These are phyloP conservation scores for Drosophila eugracilis DNA, from an alignment of 1,140 invertebrate genomes.

Conservation along the genomic window DNA sequence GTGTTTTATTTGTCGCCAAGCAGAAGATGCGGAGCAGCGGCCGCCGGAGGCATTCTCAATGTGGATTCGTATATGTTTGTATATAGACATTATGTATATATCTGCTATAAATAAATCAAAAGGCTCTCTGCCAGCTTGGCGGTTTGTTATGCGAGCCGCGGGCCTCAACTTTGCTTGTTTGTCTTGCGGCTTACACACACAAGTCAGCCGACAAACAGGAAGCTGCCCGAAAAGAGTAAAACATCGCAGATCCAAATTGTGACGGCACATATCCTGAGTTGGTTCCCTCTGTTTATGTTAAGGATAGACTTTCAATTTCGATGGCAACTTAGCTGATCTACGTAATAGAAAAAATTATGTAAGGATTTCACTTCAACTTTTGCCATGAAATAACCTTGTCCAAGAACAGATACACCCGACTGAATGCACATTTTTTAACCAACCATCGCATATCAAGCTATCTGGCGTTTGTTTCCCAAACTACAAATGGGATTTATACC, in stretches of 20 bases:
- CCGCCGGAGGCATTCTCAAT: constrained; percentile 8
- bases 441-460: background rate
- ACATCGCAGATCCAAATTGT: background rate
- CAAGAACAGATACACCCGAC: background rate
- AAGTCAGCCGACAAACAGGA: constrained; percentile 20
- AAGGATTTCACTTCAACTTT: too few species aligned
- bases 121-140: constrained; percentile 58
- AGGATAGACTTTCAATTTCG: background rate
- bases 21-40: constrained; percentile 11
- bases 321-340: too few species aligned
- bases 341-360: too few species aligned
- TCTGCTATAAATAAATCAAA: constrained; percentile 75
- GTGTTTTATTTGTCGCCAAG: constrained; percentile 63
- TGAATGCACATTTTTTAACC: background rate
- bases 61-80: constrained; percentile 1
- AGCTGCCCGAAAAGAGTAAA: background rate
- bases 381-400: background rate
- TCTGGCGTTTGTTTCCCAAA: constrained; percentile 14
- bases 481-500: constrained; percentile 14
- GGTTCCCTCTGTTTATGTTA: too few species aligned
- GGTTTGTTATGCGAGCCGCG: constrained; percentile 56
- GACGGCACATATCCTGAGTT: background rate
- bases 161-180: constrained; percentile 53
- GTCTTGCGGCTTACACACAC: constrained; percentile 57
- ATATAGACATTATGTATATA: constrained; percentile 28